These are phyloP conservation scores for Steinernema hermaphroditum DNA, from an alignment of 2,888 invertebrate species.

Conservation along the genomic window DNA sequence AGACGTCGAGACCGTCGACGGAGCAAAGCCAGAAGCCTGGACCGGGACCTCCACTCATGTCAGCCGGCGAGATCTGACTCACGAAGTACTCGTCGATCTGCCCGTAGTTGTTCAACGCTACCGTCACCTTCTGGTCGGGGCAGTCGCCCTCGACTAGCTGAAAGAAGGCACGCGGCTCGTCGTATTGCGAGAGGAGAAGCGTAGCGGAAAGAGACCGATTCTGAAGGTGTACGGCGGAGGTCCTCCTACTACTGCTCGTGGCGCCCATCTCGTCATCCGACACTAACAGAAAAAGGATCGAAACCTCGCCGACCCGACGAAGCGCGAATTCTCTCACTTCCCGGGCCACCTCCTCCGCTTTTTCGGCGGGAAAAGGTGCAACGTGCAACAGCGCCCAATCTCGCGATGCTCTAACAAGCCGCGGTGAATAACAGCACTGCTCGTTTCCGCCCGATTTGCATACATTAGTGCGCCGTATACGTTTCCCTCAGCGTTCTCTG, in stretches of 20 bases:
- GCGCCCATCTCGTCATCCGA: neutral
- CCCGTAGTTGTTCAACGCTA: neutral
- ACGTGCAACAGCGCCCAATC: neutral
- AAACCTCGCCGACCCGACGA: neutral
- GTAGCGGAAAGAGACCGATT: neutral
- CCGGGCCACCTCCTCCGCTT: neutral
- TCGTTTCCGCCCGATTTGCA: conserved; percentile 29
- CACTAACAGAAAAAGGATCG: neutral
- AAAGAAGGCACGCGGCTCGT: neutral
- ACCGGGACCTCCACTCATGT: neutral
- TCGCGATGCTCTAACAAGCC: neutral
- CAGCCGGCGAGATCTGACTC: neutral
- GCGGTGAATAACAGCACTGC: conserved; percentile 9
- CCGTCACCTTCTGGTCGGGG: neutral
- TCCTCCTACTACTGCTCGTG: neutral
- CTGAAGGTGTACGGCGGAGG: no score
- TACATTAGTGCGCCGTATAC: neutral
- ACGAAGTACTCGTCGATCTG: neutral
- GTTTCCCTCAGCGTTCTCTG: conserved; percentile 1
- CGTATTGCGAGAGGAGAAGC: neutral
- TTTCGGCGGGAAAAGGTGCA: neutral
- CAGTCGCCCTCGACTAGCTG: neutral
- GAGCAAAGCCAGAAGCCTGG: neutral
- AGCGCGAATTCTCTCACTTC: conserved; percentile 6
- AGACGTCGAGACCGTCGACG: neutral